Base-by-base conservation (phyloP, 64 coral and sea anemone genomes). In the Montipora cactus region DNA sequence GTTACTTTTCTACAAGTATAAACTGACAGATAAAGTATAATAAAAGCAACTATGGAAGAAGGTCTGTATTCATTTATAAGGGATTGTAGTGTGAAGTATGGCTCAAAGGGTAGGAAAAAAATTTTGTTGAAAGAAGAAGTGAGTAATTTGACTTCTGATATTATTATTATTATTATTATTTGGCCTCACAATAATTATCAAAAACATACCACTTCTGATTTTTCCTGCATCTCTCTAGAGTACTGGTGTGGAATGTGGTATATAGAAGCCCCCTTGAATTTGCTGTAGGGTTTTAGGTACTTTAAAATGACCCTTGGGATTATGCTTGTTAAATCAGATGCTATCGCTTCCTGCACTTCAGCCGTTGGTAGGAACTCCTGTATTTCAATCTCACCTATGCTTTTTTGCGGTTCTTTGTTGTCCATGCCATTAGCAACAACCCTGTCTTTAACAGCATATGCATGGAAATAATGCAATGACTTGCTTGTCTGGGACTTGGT, bases 181-280 rank as follows among this genome's bases (percentile, higher is more conserved):
- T 69, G 67, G 0, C 67, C 7, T 69, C 8, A 37, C 37, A 70
- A 15, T 25, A 74, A 6, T 74, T 74, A 0, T 74, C 18, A 21
- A 74, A 74, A 8, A 87, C 90, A 77, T 93, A 93, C 91, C 81
- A 93, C 75, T 87, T 93, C 81, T 20, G 81, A 93, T 93, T 86
- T 78, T 79, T 47, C 77, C 46, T 37, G 21, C 91, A 93, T 93
- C 78, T 93, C 68, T 76, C 20, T 44, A 87, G 91, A 87, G 49
- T 78, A 47, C 4, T 14, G 51, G 19, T 87, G 91, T 4, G 70
- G 91, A n/a, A 93, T 93, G 73, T 93, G 81, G 25, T 79, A 66
- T 45, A 85, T 51, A 22, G 78, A 69, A 84, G 53, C 49, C 58
- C 46, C 49, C 46, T 49, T 76, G 61, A 87, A 86, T 53, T 2